Conservation (phyloP, 1,140 invertebrate genomes). For the Drosophila pachea region DNA sequence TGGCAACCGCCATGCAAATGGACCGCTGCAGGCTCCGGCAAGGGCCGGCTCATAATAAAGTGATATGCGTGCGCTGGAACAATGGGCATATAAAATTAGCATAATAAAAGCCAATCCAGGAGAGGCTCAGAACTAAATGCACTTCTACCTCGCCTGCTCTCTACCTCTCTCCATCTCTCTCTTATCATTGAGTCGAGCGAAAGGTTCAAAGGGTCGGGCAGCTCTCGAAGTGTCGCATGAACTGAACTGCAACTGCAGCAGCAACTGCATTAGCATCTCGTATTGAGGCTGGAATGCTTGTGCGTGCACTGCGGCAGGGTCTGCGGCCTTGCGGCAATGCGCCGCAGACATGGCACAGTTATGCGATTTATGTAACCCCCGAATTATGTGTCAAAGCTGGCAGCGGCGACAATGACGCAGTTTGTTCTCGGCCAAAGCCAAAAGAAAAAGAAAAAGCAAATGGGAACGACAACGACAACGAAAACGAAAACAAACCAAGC, state of each 20-base stretch:
- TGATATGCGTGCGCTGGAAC: constrained; percentile 71
- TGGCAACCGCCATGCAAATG: constrained; percentile 72
- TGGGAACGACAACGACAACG: constrained; percentile 35
- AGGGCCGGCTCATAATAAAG: constrained; percentile 59
- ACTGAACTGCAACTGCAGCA: constrained; percentile 1
- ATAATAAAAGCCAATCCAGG: constrained; percentile 72
- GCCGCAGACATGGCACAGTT: constrained; percentile 66
- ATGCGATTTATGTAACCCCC: constrained; percentile 73
- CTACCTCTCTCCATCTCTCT: background rate
- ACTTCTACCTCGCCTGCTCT: constrained; percentile 10
- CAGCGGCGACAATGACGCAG: constrained; percentile 65
- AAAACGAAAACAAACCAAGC: constrained; percentile 14
- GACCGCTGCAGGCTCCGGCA: constrained; percentile 16
- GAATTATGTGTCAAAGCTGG: constrained; percentile 72
- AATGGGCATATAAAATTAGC: constrained; percentile 74
- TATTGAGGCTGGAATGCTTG: constrained; percentile 22
- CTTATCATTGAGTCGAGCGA: background rate
- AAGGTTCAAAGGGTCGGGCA: background rate
- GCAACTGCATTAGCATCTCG: constrained; percentile 19
- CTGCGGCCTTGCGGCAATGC: constrained; percentile 12
- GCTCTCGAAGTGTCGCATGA: background rate
- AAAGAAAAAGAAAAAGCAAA: constrained; percentile 6
- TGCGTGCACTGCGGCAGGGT: constrained; percentile 48
- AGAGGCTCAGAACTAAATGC: constrained; percentile 42
- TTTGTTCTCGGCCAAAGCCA: constrained; percentile 25